phyloP scores from a whole-genome alignment of 2,797 vertebrate genomes.

The Enteromius paludinosus region DNA sequence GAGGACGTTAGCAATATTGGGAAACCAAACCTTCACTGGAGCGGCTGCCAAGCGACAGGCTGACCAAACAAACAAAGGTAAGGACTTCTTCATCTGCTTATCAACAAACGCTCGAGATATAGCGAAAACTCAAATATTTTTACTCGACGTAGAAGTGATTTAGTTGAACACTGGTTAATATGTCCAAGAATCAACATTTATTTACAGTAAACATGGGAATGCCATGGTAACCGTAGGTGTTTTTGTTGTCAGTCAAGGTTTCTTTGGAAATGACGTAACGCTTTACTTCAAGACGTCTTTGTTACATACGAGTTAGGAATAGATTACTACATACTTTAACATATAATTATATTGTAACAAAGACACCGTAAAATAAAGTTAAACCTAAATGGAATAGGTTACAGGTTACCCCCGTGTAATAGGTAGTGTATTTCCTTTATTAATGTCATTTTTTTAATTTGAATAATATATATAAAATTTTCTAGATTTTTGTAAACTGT shows the following conservation, averaged over 20 bases:
- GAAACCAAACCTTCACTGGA: slow-evolving; percentile 50
- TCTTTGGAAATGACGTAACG: not conserved
- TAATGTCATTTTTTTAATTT: too few relatives aligned
- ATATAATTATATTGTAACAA: too few relatives aligned
- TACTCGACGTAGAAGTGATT: not conserved
- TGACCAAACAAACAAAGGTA: slow-evolving; percentile 43
- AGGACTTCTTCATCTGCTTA: not conserved
- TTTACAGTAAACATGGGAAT: not conserved
- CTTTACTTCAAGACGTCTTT: too few relatives aligned
- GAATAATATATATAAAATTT: too few relatives aligned
- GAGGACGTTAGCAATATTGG: slow-evolving; percentile 10
- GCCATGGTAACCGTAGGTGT: not conserved
- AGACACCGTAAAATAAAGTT: too few relatives aligned
- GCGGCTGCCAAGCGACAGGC: slow-evolving; percentile 57
- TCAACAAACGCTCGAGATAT: not conserved
- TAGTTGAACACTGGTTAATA: not conserved
- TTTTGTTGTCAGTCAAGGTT: not conserved
- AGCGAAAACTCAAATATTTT: too few relatives aligned
- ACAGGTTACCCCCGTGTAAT: too few relatives aligned
- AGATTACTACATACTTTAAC: too few relatives aligned
- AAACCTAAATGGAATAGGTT: too few relatives aligned
- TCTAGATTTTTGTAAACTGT: too few relatives aligned
- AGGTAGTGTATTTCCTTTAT: too few relatives aligned
- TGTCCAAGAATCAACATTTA: not conserved
- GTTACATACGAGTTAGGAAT: too few relatives aligned